These are phyloP conservation scores for Phalacrocorax brasilianus DNA, from an alignment of 2,113 vertebrate genomes.

Conservation along the genomic window DNA sequence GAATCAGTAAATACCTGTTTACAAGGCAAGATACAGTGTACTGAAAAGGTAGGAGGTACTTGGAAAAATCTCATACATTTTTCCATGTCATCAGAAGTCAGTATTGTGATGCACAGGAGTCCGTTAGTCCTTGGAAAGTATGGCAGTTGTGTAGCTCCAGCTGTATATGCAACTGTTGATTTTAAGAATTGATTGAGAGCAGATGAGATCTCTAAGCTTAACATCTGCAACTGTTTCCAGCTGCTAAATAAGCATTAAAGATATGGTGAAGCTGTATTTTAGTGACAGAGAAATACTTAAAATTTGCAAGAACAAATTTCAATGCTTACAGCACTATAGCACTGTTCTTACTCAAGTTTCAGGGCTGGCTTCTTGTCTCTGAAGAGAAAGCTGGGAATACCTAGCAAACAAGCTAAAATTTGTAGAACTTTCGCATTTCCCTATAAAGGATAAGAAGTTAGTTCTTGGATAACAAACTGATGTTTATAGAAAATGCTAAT, in stretches of 20 bases:
- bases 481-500: neutral
- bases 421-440: neutral
- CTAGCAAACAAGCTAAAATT: neutral
- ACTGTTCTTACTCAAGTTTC: neutral
- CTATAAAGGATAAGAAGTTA: neutral
- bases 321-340: neutral
- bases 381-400: neutral
- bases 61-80: neutral
- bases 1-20: neutral
- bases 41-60: neutral
- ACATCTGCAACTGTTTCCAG: slow-evolving; percentile 39
- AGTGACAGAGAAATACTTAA: neutral
- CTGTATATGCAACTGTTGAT: neutral
- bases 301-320: neutral
- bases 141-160: slow-evolving; percentile 6
- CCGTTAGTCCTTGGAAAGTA: neutral
- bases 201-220: slow-evolving; percentile 52
- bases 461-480: neutral
- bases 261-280: neutral
- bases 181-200: slow-evolving; percentile 36
- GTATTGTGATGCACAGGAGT: neutral
- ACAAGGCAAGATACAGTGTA: neutral
- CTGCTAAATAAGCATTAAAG: slow-evolving; percentile 13
- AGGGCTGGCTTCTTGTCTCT: neutral
- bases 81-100: neutral